These are phyloP conservation scores for Scarus forsteni DNA, from an alignment of 2,797 vertebrate genomes.

Conservation along the genomic window DNA sequence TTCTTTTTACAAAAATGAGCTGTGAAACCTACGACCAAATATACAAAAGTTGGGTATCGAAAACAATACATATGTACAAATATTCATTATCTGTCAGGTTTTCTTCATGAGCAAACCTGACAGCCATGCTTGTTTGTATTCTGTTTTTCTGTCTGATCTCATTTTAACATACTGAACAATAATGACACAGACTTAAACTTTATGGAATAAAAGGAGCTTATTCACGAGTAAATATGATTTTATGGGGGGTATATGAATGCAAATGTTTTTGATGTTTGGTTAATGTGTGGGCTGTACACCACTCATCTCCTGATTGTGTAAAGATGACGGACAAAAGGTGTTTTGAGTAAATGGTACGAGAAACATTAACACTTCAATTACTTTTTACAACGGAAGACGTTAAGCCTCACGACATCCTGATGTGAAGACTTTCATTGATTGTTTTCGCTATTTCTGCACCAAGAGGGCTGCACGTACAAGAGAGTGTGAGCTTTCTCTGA, in stretches of 20 bases:
- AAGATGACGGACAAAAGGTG: too few species aligned
- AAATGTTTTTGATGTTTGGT: not conserved
- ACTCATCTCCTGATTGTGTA: not conserved
- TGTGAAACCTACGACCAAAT: constrained; percentile 32
- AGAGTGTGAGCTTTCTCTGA: too few species aligned
- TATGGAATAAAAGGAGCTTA: not conserved
- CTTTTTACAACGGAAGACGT: constrained; percentile 54
- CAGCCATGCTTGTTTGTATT: not conserved
- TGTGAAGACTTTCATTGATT: constrained; percentile 1
- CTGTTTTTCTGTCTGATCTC: too few species aligned
- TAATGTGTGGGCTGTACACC: not conserved
- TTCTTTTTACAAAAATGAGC: constrained; percentile 42
- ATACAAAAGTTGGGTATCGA: constrained; percentile 60
- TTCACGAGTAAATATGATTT: not conserved
- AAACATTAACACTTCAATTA: not conserved
- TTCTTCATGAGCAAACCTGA: constrained; percentile 1
- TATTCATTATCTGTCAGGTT: not conserved
- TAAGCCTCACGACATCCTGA: constrained; percentile 4
- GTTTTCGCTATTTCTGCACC: not conserved
- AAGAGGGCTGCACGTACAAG: not conserved
- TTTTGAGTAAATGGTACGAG: too few species aligned
- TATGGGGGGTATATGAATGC: not conserved
- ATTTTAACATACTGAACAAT: constrained; percentile 22
- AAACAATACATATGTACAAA: constrained; percentile 60
- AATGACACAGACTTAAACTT: not conserved